Percentiles rank a stretch among this genome's conserved stretches.
Evolutionary conservation across 2,113 vertebrate species (phyloP).

Genomic region (Dasyornis broadbenti): DNA sequence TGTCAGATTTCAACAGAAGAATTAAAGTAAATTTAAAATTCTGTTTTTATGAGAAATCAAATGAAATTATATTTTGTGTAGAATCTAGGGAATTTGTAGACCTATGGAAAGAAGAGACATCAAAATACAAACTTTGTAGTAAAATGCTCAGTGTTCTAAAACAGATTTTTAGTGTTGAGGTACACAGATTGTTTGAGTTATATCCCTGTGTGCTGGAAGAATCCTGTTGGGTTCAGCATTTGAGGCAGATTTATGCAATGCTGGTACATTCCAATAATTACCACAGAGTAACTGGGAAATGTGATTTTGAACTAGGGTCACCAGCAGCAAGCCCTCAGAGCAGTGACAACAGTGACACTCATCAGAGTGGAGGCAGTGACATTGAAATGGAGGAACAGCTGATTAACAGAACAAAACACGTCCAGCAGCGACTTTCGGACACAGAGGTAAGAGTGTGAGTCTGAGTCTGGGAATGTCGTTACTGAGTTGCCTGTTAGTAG

Average conservation of each 20-base stretch:
- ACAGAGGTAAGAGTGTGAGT: slow-evolving; percentile 82
- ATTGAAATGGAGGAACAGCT: slow-evolving; percentile 98
- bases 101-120: neutral
- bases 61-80: neutral
- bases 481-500: neutral
- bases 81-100: neutral
- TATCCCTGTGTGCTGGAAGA: neutral
- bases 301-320: slow-evolving; percentile 80
- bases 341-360: slow-evolving; percentile 98
- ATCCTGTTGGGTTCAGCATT: neutral
- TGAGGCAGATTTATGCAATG: neutral
- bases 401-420: slow-evolving; percentile 88
- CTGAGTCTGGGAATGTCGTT: neutral
- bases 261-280: neutral
- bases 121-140: neutral
- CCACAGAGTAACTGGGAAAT: slow-evolving; percentile 6
- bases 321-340: slow-evolving; percentile 96
- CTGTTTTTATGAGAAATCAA: neutral
- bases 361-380: slow-evolving; percentile 95
- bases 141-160: neutral
- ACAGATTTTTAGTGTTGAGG: neutral
- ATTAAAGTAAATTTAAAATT: neutral
- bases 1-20: neutral
- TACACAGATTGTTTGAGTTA: neutral
- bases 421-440: slow-evolving; percentile 92